Evolutionary conservation across 92 coral and sea anemone genomes (phyloP).

Genomic region (Scolanthus callimorphus): DNA sequence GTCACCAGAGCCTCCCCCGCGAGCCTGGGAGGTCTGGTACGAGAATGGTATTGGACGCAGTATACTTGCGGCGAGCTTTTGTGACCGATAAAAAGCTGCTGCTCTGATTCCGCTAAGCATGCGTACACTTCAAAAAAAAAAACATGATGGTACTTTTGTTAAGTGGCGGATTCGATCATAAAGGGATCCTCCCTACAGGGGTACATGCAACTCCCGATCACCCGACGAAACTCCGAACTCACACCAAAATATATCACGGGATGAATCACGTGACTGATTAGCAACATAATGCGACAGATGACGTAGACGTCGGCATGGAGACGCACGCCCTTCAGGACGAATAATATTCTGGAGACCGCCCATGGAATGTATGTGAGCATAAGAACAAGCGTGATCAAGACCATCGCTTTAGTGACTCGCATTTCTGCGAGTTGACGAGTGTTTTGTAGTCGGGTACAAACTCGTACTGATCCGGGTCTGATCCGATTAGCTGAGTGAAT

Average conservation of each 20-base stretch:
- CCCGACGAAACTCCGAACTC: constrained; percentile 31
- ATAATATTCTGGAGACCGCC: constrained; percentile 2
- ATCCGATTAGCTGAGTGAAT: neutral
- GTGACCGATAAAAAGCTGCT: too few relatives aligned
- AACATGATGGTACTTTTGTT: too few relatives aligned
- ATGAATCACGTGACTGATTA: constrained; percentile 22
- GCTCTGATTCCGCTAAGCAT: too few relatives aligned
- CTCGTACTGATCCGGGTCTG: neutral
- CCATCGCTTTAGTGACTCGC: constrained; percentile 21
- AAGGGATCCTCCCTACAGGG: too few relatives aligned
- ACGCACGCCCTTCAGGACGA: neutral
- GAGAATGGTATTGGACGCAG: too few relatives aligned
- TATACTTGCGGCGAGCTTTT: too few relatives aligned
- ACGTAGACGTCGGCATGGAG: constrained; percentile 30
- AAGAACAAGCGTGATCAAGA: constrained; percentile 18
- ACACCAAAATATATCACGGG: constrained; percentile 23
- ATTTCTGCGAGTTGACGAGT: constrained; percentile 11
- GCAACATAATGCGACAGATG: constrained; percentile 27
- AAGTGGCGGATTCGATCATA: too few relatives aligned
- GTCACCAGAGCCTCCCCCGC: too few relatives aligned
- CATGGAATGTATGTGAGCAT: constrained; percentile 31
- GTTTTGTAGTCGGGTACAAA: neutral
- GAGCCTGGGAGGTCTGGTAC: too few relatives aligned
- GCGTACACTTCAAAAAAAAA: too few relatives aligned
- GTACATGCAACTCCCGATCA: neutral